phyloP scores from a whole-genome alignment of 2,888 invertebrate species.

The Apocheima hispidaria region DNA sequence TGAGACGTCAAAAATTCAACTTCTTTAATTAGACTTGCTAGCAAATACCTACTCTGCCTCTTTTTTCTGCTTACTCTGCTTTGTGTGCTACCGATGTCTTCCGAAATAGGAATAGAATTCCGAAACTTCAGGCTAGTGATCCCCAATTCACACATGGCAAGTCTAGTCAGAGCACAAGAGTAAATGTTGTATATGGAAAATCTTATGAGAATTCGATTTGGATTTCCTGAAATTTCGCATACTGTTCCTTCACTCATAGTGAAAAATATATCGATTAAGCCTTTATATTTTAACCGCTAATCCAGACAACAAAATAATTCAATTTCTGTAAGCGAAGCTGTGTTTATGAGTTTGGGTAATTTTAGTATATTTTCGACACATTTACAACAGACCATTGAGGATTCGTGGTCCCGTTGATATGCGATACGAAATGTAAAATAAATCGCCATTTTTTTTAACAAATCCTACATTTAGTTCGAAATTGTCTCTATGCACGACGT shows the following conservation, averaged over 20 bases:
- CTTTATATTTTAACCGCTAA: slow-evolving; percentile 11
- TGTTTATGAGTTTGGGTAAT: not conserved
- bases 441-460: no score
- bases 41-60: no score
- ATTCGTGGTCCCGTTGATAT: no score
- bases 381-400: no score
- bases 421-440: no score
- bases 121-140: slow-evolving; percentile 5
- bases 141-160: not conserved
- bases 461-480: no score
- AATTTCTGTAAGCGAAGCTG: not conserved
- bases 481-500: no score
- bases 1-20: not conserved
- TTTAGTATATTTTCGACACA: not conserved
- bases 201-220: not conserved
- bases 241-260: not conserved
- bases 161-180: not conserved
- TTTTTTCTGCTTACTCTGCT: not conserved
- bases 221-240: slow-evolving; percentile 15
- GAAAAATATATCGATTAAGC: not conserved
- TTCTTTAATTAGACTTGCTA: not conserved
- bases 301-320: slow-evolving; percentile 3
- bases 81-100: not conserved
- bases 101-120: not conserved
- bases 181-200: not conserved